These are phyloP conservation scores for Druon quercuslanigerum DNA, from an alignment of 1,140 invertebrate genomes.

Conservation along the genomic window DNA sequence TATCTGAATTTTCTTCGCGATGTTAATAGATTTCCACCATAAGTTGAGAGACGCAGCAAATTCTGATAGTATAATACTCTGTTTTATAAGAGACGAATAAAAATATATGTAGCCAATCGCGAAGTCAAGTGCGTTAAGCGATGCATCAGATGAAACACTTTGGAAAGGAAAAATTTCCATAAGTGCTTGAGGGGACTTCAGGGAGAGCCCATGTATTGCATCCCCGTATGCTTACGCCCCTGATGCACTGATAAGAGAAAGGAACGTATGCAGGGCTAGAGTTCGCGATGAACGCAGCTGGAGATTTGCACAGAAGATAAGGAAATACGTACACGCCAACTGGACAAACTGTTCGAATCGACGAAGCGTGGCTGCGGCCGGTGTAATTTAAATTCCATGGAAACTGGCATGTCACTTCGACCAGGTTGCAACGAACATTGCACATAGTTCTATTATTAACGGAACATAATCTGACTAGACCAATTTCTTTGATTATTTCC, in stretches of 20 bases:
- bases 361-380: constrained; percentile 6
- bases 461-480: neutral
- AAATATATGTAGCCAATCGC: too few relatives aligned
- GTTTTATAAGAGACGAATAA: too few relatives aligned
- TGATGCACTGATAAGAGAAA: constrained; percentile 26
- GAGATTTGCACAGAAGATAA: constrained; percentile 19
- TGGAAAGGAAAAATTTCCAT: constrained; percentile 21
- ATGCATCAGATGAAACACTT: constrained; percentile 23
- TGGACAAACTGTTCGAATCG: constrained; percentile 29
- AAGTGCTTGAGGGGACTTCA: constrained; percentile 5
- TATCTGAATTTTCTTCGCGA: too few relatives aligned
- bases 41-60: too few relatives aligned
- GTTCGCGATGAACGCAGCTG: constrained; percentile 23
- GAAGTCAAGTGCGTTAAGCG: constrained; percentile 1
- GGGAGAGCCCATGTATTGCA: neutral
- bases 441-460: constrained; percentile 10
- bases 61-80: too few relatives aligned
- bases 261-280: constrained; percentile 30
- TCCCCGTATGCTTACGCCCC: constrained; percentile 18
- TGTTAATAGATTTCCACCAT: too few relatives aligned
- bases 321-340: constrained; percentile 26
- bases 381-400: constrained; percentile 18
- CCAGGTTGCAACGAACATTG: neutral
- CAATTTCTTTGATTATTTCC: too few relatives aligned
- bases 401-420: constrained; percentile 4